A percentile compares a stretch with the other conserved stretches of the same genome.
Evolutionary conservation across 2,797 vertebrate genomes (phyloP).

Genomic region (Arnoldichthys spilopterus): DNA sequence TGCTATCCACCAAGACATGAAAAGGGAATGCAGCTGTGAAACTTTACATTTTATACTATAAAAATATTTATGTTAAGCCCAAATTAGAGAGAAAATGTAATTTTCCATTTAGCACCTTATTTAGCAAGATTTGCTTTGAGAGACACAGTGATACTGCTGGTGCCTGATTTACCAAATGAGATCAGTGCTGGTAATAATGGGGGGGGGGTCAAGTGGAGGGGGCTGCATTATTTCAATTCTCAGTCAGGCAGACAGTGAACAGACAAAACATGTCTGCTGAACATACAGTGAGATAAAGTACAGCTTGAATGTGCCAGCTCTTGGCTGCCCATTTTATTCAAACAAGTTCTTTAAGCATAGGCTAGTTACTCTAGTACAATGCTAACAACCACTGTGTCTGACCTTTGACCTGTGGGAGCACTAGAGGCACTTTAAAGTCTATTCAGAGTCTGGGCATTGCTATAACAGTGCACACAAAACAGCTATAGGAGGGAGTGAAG

Average conservation of each 20-base stretch:
- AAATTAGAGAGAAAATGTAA: slow-evolving; percentile 48
- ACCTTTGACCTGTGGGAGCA: slow-evolving; percentile 33
- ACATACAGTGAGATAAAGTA: slow-evolving; percentile 46
- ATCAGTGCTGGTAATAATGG: slow-evolving; percentile 84
- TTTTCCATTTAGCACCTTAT: slow-evolving; percentile 73
- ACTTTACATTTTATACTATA: slow-evolving; percentile 26
- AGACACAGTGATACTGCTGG: slow-evolving; percentile 76
- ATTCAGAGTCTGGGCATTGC: neutral
- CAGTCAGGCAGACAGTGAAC: slow-evolving; percentile 75
- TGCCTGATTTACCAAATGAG: slow-evolving; percentile 83
- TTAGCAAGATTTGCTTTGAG: slow-evolving; percentile 80
- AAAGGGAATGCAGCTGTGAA: neutral
- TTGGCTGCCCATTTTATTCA: slow-evolving; percentile 19
- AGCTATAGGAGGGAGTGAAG: neutral
- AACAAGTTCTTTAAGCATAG: slow-evolving; percentile 10
- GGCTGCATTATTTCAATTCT: slow-evolving; percentile 74
- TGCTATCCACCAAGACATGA: neutral
- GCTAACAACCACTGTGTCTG: slow-evolving; percentile 27
- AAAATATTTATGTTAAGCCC: slow-evolving; percentile 7
- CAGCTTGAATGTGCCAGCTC: slow-evolving; percentile 9
- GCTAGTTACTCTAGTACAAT: slow-evolving; percentile 15
- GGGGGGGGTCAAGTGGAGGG: slow-evolving; percentile 83
- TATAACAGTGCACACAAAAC: slow-evolving; percentile 8
- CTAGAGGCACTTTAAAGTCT: slow-evolving; percentile 12
- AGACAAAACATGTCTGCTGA: slow-evolving; percentile 42